Evolutionary conservation across 1,140 invertebrate species (phyloP).

Genomic region (Drosophila mojavensis): DNA sequence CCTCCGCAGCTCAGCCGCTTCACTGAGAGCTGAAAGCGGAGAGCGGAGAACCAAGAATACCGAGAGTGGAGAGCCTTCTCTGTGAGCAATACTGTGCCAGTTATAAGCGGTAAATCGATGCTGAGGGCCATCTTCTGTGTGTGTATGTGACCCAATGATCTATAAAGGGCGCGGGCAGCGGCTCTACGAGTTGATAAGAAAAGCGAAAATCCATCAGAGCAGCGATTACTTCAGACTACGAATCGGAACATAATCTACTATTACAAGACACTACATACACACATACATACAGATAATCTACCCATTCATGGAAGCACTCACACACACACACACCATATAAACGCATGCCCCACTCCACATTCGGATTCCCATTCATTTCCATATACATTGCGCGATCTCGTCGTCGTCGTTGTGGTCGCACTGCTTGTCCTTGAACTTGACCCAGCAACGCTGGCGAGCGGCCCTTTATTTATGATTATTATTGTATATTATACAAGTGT

Average conservation of each 20-base stretch:
- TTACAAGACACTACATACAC: constrained; percentile 16
- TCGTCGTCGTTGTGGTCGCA: constrained; percentile 33
- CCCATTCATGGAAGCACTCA: constrained; percentile 21
- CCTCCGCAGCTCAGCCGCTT: not conserved
- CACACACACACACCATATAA: constrained; percentile 1
- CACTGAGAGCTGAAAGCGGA: constrained; percentile 2
- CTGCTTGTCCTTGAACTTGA: constrained; percentile 77
- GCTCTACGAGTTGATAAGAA: constrained; percentile 43
- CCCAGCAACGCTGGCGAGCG: constrained; percentile 64
- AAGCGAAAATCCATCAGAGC: constrained; percentile 61
- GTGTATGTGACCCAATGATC: constrained; percentile 75
- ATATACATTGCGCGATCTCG: constrained; percentile 44
- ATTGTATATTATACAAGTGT: constrained; percentile 51
- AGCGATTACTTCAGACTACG: constrained; percentile 26
- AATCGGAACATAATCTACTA: constrained; percentile 41
- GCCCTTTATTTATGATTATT: constrained; percentile 62
- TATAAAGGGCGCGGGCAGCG: constrained; percentile 67
- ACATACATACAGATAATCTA: not conserved
- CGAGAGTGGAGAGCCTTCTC: not conserved
- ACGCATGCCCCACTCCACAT: constrained; percentile 20
- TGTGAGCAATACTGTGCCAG: constrained; percentile 45
- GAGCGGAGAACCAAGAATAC: not conserved
- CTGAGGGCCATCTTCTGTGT: constrained; percentile 50
- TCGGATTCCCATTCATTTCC: constrained; percentile 61
- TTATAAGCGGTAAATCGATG: constrained; percentile 74